These are phyloP conservation scores for Ommatoiulus sabulosus DNA, from an alignment of 2,888 invertebrate species.

Conservation along the genomic window DNA sequence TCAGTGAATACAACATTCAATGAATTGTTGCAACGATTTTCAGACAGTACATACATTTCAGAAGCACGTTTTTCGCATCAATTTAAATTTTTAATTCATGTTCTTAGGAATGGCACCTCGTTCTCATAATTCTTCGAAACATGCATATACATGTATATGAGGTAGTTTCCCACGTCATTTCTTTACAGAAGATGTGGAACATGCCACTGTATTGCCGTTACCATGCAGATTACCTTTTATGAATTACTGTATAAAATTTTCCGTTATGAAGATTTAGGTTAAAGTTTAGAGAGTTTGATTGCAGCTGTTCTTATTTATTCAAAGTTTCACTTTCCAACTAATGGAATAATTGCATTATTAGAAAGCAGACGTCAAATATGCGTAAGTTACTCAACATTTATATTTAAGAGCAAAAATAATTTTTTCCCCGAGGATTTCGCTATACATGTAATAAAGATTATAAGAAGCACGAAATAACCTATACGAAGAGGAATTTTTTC, in stretches of 20 bases:
- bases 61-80: not conserved
- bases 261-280: not conserved
- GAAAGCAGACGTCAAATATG: not conserved
- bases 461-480: constrained; percentile 8
- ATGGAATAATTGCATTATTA: not conserved
- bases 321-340: constrained; percentile 13
- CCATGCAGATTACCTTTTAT: not conserved
- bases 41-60: not conserved
- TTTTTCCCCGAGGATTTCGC: not conserved
- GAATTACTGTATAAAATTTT: not conserved
- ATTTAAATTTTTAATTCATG: not conserved
- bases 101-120: not conserved
- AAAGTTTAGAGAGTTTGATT: not conserved
- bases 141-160: not conserved
- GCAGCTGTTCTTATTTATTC: not conserved
- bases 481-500: not conserved
- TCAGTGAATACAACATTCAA: not conserved
- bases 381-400: not conserved
- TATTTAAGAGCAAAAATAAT: not conserved
- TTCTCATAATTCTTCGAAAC: not conserved
- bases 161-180: not conserved
- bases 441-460: not conserved
- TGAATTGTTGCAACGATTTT: not conserved
- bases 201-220: not conserved
- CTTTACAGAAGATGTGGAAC: not conserved